phyloP scores from a whole-genome alignment of 2,113 vertebrate species.

The Trichomycterus rosablanca region DNA sequence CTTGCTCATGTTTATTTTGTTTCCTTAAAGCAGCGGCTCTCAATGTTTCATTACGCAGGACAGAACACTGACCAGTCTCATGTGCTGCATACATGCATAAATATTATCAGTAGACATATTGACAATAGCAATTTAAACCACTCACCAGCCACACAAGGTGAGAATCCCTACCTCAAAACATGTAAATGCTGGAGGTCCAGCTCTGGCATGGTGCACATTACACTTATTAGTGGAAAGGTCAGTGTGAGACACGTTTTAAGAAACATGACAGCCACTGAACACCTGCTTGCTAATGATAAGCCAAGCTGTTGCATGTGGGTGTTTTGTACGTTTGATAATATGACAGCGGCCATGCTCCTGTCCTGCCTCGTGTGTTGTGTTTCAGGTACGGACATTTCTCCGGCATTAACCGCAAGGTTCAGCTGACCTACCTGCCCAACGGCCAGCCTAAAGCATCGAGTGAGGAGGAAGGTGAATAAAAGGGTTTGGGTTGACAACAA shows the following conservation, averaged over 20 bases:
- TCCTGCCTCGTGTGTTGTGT: conserved; percentile 29
- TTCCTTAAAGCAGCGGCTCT: no score
- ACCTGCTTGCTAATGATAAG: conserved; percentile 25
- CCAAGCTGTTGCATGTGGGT: conserved; percentile 9
- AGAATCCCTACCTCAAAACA: no score
- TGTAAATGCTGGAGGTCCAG: no score
- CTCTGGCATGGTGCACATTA: conserved; percentile 18
- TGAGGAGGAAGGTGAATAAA: conserved; percentile 85
- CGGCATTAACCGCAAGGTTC: conserved; percentile 96
- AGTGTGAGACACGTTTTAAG: conserved; percentile 30
- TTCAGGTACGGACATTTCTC: conserved; percentile 97
- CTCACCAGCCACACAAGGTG: no score
- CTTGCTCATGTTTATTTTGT: no score
- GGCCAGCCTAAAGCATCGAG: conserved; percentile 86
- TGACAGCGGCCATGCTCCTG: conserved; percentile 34
- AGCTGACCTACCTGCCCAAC: conserved; percentile 88
- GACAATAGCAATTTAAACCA: no score
- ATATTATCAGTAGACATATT: no score
- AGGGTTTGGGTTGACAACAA: not conserved
- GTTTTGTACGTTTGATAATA: conserved; percentile 11
- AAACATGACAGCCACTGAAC: conserved; percentile 35
- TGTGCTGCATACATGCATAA: no score
- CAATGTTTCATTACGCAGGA: no score
- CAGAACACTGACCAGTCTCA: no score
- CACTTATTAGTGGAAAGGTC: conserved; percentile 21